Base-by-base conservation (phyloP, 1,140 invertebrate genomes). In the Triops longicaudatus region DNA sequence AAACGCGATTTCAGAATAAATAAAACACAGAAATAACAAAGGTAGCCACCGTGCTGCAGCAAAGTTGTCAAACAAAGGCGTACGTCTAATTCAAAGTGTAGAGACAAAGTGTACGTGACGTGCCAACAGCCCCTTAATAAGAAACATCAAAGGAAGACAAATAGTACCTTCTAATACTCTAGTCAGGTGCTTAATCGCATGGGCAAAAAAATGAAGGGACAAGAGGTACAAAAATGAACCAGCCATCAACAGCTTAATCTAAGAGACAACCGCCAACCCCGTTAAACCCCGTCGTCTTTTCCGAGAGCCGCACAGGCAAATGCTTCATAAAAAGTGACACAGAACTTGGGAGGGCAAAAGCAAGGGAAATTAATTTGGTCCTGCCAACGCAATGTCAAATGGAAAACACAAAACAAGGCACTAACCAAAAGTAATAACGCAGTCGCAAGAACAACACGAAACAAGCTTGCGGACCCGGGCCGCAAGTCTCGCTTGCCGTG, bases 161-260 rank as follows among this genome's bases (percentile, higher is more conserved):
- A 63, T 1, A 6, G n/a, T 17, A 63, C 22, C 50, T 17, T 5
- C n/a, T 63, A 63, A 63, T 63, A 63, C 50, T 22, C 50, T 17
- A 22, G n/a, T 22, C 50, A 63, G 50, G 17, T 63, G 14, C 50
- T 22, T 3, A n/a, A 63, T 63, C 31, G 31, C n/a, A n/a, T 63
- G 17, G 50, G 14, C 50, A 63, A n/a, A 22, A 1, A 44, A 63
- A 63, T 14, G 10, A 63, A 63, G 50, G 17, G 0, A 63, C 50
- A 63, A 63, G 50, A 22, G 3, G 17, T n/a, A 5, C 10, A 63
- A 63, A 63, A 63, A 17, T 17, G 4, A 63, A 22, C 10, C 50
- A 63, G 50, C 50, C 14, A 63, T 63, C 50, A 63, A 63, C 50
- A 63, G 50, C n/a, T 63, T 63, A 63, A 63, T 63, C 50, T 22